phyloP scores from a whole-genome alignment of 1,140 invertebrate species.

The Anthonomus grandis region DNA sequence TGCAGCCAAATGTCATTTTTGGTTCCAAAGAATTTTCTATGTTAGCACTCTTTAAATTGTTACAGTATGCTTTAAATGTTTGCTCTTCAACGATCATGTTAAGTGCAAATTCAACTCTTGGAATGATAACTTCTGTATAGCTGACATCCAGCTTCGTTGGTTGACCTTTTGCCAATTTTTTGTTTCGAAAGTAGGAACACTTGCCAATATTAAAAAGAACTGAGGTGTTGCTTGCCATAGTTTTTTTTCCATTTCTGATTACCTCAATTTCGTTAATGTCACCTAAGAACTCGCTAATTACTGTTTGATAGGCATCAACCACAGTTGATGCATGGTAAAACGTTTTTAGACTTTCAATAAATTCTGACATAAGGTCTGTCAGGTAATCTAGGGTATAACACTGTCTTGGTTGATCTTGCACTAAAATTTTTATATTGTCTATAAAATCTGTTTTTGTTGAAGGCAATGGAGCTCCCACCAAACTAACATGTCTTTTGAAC shows the following conservation, averaged over 20 bases:
- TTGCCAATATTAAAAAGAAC: constrained; percentile 32
- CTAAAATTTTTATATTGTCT: constrained; percentile 23
- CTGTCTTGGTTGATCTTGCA: constrained; percentile 4
- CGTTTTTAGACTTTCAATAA: constrained; percentile 4
- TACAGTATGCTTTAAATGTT: constrained; percentile 18
- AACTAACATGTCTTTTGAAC: constrained; percentile 23
- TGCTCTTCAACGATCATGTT: neutral
- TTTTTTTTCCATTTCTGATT: constrained; percentile 10
- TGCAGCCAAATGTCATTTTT: constrained; percentile 26
- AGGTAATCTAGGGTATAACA: constrained; percentile 20
- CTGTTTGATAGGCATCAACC: constrained; percentile 16
- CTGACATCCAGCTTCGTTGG: constrained; percentile 7
- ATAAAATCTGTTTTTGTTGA: constrained; percentile 8
- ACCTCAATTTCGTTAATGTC: constrained; percentile 26
- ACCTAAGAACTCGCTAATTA: constrained; percentile 23
- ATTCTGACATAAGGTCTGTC: constrained; percentile 9
- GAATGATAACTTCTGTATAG: constrained; percentile 26
- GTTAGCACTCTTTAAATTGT: constrained; percentile 16
- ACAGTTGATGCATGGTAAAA: constrained; percentile 2
- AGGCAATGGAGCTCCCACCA: constrained; percentile 14
- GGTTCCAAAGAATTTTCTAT: neutral
- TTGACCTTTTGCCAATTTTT: constrained; percentile 20
- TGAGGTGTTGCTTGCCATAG: constrained; percentile 25
- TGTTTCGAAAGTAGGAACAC: constrained; percentile 23
- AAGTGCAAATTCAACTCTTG: constrained; percentile 26